Conservation (phyloP, 1,140 invertebrate species). For the Ericerus pela region DNA sequence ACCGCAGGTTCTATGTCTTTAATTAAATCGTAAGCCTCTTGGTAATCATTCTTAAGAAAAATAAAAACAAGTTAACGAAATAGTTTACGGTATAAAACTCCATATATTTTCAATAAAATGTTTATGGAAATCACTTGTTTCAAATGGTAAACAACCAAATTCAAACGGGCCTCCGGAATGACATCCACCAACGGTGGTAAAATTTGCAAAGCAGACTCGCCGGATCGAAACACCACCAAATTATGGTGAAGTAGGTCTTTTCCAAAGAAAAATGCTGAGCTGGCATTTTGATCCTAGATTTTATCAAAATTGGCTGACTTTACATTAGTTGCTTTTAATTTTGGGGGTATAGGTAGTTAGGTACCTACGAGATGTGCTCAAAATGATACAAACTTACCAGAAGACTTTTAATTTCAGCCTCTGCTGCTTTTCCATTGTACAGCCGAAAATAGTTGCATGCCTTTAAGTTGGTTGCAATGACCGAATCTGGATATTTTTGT, state of each 20-base stretch:
- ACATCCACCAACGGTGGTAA: conserved; percentile 84
- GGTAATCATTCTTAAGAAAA: conserved; percentile 50
- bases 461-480: conserved; percentile 89
- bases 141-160: conserved; percentile 90
- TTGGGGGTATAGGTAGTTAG: too few relatives aligned
- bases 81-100: too few relatives aligned
- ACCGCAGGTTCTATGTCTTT: conserved; percentile 85
- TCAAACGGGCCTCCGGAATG: conserved; percentile 88
- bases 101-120: too few relatives aligned
- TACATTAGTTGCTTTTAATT: neutral
- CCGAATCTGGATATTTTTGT: conserved; percentile 81
- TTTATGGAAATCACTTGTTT: conserved; percentile 62
- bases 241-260: conserved; percentile 92
- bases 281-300: conserved; percentile 44
- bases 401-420: conserved; percentile 65
- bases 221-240: conserved; percentile 85
- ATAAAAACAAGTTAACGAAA: too few relatives aligned
- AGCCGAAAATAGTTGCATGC: conserved; percentile 76
- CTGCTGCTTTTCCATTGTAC: conserved; percentile 87
- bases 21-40: conserved; percentile 78
- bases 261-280: conserved; percentile 68
- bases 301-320: neutral
- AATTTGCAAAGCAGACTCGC: conserved; percentile 82
- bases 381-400: conserved; percentile 28
- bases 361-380: too few relatives aligned